Evolutionary conservation across 2,797 vertebrate genomes (phyloP).

Genomic region (Sparidentex hasta): DNA sequence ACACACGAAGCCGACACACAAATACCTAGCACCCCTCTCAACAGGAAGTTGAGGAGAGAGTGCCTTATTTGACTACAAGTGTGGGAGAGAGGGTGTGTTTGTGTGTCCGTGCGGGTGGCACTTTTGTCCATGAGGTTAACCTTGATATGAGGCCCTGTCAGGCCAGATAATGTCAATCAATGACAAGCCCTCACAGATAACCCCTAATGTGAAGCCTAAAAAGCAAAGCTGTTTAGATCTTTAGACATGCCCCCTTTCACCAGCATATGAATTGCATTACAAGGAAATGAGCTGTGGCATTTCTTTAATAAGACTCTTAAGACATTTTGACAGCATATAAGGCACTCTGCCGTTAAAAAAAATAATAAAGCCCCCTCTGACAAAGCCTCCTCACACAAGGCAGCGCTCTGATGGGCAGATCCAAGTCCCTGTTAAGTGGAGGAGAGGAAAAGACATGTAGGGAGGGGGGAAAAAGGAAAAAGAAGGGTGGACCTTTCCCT

Average conservation of each 20-base stretch:
- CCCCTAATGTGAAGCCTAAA: slow-evolving; percentile 87
- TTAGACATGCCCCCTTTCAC: slow-evolving; percentile 85
- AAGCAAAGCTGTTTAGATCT: slow-evolving; percentile 87
- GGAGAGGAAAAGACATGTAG: slow-evolving; percentile 60
- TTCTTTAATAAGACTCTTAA: slow-evolving; percentile 87
- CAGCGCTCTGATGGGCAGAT: slow-evolving; percentile 73
- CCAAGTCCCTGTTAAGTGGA: slow-evolving; percentile 66
- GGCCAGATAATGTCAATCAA: slow-evolving; percentile 87
- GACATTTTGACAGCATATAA: slow-evolving; percentile 87
- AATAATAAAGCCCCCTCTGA: slow-evolving; percentile 76
- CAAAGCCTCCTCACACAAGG: slow-evolving; percentile 70
- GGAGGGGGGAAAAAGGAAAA: slow-evolving; percentile 30
- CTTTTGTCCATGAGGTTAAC: slow-evolving; percentile 86
- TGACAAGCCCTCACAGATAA: slow-evolving; percentile 85
- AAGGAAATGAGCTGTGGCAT: slow-evolving; percentile 86
- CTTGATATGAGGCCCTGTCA: slow-evolving; percentile 88
- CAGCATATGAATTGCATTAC: slow-evolving; percentile 86
- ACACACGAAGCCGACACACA: slow-evolving; percentile 37
- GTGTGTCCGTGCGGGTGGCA: slow-evolving; percentile 72
- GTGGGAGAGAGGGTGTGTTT: slow-evolving; percentile 49
- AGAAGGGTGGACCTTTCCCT: slow-evolving; percentile 66
- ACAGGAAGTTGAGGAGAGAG: slow-evolving; percentile 68
- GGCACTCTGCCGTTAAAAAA: slow-evolving; percentile 78
- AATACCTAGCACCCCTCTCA: slow-evolving; percentile 35
- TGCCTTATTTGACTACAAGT: slow-evolving; percentile 63